Evolutionary conservation across 2,888 invertebrate species (phyloP).

Genomic region (Megamerina dolium): DNA sequence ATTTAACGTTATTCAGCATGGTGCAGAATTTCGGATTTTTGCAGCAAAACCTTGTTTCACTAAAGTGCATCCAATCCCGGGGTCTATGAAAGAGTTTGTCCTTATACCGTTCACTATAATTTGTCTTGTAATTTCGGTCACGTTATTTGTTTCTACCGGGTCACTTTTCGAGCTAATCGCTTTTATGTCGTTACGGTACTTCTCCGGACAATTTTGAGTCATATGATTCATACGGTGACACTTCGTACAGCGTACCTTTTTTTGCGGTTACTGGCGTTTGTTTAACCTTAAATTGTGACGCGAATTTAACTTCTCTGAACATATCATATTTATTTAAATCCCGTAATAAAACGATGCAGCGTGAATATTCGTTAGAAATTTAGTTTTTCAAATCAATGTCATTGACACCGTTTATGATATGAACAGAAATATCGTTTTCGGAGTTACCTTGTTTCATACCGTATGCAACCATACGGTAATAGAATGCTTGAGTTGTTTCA

Average conservation of each 20-base stretch:
- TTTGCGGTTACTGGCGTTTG: slow-evolving; percentile 14
- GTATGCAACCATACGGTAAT: no score
- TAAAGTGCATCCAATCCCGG: slow-evolving; percentile 6
- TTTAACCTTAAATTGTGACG: no score
- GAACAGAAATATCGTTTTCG: no score
- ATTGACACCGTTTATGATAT: neutral
- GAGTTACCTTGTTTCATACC: no score
- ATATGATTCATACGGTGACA: slow-evolving; percentile 11
- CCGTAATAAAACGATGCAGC: no score
- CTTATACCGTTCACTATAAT: slow-evolving; percentile 7
- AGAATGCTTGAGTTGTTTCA: no score
- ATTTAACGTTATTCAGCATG: slow-evolving; percentile 1
- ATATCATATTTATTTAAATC: no score
- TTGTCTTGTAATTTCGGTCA: slow-evolving; percentile 4
- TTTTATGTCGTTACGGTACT: no score
- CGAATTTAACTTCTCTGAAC: no score
- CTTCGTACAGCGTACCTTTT: slow-evolving; percentile 7
- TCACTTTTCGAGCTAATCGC: neutral
- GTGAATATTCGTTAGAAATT: neutral
- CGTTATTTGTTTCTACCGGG: neutral
- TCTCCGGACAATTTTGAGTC: no score
- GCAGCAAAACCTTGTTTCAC: slow-evolving; percentile 9
- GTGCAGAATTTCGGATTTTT: neutral
- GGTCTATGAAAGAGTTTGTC: slow-evolving; percentile 10
- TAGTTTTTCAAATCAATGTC: neutral